Conservation (phyloP, 1,140 invertebrate genomes). For the Eurosta solidaginis region DNA sequence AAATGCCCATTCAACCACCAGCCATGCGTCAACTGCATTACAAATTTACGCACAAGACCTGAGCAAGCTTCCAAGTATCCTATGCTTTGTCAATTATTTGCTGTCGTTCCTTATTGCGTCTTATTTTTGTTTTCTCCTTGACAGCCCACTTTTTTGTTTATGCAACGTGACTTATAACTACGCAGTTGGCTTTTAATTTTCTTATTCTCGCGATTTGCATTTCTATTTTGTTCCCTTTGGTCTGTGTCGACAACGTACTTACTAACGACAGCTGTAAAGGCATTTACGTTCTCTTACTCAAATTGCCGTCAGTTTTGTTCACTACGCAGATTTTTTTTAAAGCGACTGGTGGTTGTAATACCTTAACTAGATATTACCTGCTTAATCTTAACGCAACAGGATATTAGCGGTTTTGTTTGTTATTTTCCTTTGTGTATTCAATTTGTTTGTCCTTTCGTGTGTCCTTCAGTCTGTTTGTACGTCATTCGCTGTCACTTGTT, state of each 20-base stretch:
- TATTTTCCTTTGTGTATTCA: neutral
- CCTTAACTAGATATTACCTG: neutral
- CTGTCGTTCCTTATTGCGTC: neutral
- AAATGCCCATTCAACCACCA: neutral
- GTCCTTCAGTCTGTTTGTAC: neutral
- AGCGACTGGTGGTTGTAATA: neutral
- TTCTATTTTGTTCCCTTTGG: neutral
- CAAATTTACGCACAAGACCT: neutral
- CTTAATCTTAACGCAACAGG: neutral
- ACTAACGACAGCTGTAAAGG: neutral
- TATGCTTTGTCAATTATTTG: neutral
- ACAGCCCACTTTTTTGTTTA: neutral
- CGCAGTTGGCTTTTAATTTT: constrained; percentile 7
- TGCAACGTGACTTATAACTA: neutral
- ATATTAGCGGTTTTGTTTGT: neutral
- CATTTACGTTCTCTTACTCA: neutral
- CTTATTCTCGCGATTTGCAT: neutral
- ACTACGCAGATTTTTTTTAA: neutral
- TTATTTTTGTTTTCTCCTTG: neutral
- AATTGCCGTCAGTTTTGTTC: neutral
- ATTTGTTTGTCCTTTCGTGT: neutral
- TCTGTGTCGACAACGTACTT: neutral
- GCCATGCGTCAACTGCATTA: neutral
- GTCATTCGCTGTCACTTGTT: neutral
- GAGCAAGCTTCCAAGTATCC: neutral